phyloP scores from a whole-genome alignment of 2,888 invertebrate species.

The Microplitis deprimator region DNA sequence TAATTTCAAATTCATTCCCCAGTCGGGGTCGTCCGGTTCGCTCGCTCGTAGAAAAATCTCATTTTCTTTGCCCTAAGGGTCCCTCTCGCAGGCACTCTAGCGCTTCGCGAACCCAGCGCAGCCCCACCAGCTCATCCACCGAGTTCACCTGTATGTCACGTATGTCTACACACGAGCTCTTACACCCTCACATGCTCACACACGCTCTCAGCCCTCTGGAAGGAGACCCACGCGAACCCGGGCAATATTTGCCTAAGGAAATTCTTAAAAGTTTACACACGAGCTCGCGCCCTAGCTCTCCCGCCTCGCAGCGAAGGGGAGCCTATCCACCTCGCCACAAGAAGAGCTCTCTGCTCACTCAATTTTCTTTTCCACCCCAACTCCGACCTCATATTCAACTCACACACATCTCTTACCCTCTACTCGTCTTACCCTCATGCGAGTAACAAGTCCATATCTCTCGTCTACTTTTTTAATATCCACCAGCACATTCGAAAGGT shows the following conservation, averaged over 20 bases:
- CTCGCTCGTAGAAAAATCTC: slow-evolving; percentile 66
- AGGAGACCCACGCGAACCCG: slow-evolving; percentile 54
- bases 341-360: slow-evolving; percentile 52
- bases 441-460: slow-evolving; percentile 8
- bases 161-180: slow-evolving; percentile 13
- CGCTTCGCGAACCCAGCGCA: slow-evolving; percentile 37
- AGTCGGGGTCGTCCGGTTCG: slow-evolving; percentile 52
- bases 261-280: slow-evolving; percentile 70
- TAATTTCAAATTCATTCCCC: slow-evolving; percentile 68
- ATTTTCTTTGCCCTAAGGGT: slow-evolving; percentile 69
- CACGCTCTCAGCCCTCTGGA: slow-evolving; percentile 28
- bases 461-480: slow-evolving; percentile 54
- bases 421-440: background rate
- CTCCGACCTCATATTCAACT: slow-evolving; percentile 29
- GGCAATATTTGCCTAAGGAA: slow-evolving; percentile 70
- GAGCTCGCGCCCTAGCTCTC: slow-evolving; percentile 56
- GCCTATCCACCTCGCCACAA: background rate
- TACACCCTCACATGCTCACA: slow-evolving; percentile 23
- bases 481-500: slow-evolving; percentile 34
- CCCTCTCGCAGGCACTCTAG: slow-evolving; percentile 53
- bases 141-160: slow-evolving; percentile 10
- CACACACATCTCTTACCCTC: background rate
- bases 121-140: slow-evolving; percentile 5
- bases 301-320: slow-evolving; percentile 48
- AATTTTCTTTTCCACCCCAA: slow-evolving; percentile 51